These are phyloP conservation scores for Paratrypauchen microcephalus DNA, from an alignment of 2,797 vertebrate species.

Conservation along the genomic window DNA sequence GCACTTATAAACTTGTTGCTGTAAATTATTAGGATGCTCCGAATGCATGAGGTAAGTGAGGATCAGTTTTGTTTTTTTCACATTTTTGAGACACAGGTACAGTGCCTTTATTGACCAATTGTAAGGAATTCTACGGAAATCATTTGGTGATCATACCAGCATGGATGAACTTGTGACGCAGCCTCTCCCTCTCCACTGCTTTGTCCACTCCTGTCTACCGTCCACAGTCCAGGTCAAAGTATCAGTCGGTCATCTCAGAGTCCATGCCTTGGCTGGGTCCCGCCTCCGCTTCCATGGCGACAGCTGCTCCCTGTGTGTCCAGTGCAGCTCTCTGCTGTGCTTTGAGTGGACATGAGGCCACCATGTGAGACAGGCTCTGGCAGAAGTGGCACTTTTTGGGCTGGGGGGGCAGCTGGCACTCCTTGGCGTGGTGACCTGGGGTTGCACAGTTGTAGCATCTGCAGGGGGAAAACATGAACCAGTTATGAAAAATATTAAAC, in stretches of 20 bases:
- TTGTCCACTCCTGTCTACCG: background rate
- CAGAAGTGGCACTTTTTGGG: slow-evolving; percentile 95
- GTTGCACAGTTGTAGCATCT: slow-evolving; percentile 93
- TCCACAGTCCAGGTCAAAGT: slow-evolving; percentile 30
- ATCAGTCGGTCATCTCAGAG: slow-evolving; percentile 66
- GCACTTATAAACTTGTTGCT: too few species aligned
- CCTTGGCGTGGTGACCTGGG: slow-evolving; percentile 91
- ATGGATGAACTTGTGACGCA: background rate
- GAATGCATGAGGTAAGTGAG: too few species aligned
- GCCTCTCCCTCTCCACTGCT: background rate
- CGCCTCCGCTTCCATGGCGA: slow-evolving; percentile 78
- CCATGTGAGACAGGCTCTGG: slow-evolving; percentile 91
- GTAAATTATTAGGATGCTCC: too few species aligned
- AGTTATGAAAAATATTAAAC: background rate
- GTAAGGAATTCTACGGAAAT: background rate
- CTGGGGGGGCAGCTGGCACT: slow-evolving; percentile 91
- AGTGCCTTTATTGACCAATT: too few species aligned
- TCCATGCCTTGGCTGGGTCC: slow-evolving; percentile 65
- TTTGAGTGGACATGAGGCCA: slow-evolving; percentile 86
- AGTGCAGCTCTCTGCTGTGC: slow-evolving; percentile 74
- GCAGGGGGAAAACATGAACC: background rate
- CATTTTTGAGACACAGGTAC: too few species aligned
- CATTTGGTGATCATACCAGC: background rate
- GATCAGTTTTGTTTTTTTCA: too few species aligned
- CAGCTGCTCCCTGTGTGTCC: slow-evolving; percentile 80